Evolutionary conservation across 2,888 invertebrate genomes (phyloP), one percentile per base, ranked within the genome.

Genomic region (Tryphoninae sp.): DNA sequence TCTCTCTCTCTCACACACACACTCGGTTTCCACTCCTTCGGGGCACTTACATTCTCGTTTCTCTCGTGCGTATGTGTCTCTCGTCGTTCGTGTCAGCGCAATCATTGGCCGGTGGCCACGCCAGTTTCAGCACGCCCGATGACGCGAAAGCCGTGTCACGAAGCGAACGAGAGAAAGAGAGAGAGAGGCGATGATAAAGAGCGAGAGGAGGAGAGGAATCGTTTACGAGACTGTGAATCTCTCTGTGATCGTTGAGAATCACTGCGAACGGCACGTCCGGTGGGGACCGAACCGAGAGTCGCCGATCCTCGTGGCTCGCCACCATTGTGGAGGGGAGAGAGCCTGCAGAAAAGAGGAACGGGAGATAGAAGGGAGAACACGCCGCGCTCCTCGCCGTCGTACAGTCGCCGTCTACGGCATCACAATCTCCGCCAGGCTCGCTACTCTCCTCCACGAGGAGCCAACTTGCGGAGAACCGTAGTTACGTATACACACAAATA

Each of bases 211-310:
- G 72, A 33, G 51, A 71, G 55, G 58, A 7, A 72, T n/a, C 45
- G 58, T 55, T 13, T 42, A 26, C 67, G 23, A 22, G 51, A 71
- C 42, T 11, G 59, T 62, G 16, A 16, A 16, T 58, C 40, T 51
- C 7, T 11, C 59, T n/a, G n/a, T n/a, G 58, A 9, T 40, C 53
- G 80, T 76, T 89, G 90, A 88, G 90, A 87, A 84, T 84, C 89
- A 74, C 90, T 89, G 89, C 23, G 59, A 69, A 69, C 78, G 87
- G 86, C 85, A 88, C 87, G 88, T 89, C 88, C 89, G 90, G 87
- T 86, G 88, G 87, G 89, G 89, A 88, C 84, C 80, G 72, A 61
- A 75, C 65, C 68, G 45, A 72, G 23, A 78, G 79, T 73, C 61
- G 80, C 78, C 69, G 58, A 61, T 71, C 84, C 76, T 74, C 81